phyloP scores from a whole-genome alignment of 2,797 vertebrate genomes.

The Spinibarbus caldwelli region DNA sequence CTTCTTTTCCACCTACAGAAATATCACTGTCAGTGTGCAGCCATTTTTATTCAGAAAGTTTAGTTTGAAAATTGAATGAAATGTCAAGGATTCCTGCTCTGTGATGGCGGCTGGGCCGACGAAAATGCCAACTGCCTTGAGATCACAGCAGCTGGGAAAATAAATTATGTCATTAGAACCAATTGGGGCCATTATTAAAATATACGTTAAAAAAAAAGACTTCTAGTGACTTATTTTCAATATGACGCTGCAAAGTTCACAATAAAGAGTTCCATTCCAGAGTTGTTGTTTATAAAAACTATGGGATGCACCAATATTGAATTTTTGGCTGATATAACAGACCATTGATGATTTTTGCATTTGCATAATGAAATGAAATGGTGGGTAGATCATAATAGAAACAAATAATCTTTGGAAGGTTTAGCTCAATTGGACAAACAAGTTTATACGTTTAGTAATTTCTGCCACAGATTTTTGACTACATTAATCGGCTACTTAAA shows the following conservation, averaged over 20 bases:
- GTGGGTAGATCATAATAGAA: neutral
- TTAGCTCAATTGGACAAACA: too few relatives aligned
- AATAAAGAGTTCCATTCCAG: neutral
- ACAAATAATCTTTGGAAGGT: neutral
- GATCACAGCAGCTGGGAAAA: constrained; percentile 40
- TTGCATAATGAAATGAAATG: neutral
- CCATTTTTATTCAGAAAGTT: constrained; percentile 17
- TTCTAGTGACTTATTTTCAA: neutral
- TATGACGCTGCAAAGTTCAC: neutral
- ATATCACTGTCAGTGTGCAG: constrained; percentile 19
- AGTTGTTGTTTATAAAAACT: neutral
- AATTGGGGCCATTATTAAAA: neutral
- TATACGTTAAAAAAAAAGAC: neutral
- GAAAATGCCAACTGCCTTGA: constrained; percentile 49
- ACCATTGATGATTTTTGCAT: neutral
- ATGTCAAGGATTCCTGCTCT: constrained; percentile 29
- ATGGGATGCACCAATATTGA: neutral
- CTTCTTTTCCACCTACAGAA: constrained; percentile 28
- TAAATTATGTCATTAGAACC: constrained; percentile 24
- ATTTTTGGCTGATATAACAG: neutral
- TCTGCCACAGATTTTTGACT: neutral
- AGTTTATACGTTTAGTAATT: neutral
- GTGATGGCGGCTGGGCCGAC: neutral
- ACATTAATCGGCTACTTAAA: neutral
- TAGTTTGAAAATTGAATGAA: constrained; percentile 25